Evolutionary conservation across 2,888 invertebrate genomes (phyloP).

Genomic region (Lithodes maja): DNA sequence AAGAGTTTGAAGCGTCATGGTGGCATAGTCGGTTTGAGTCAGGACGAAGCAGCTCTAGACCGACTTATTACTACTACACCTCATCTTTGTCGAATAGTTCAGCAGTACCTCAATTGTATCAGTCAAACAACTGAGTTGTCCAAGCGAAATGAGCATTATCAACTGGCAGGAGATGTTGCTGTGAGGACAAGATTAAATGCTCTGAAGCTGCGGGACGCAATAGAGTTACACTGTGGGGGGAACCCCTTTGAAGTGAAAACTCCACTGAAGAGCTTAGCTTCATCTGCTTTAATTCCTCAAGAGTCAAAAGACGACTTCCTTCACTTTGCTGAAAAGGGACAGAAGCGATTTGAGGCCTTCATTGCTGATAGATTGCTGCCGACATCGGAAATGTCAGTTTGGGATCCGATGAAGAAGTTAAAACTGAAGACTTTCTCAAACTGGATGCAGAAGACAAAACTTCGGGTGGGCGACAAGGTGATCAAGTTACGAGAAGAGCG

Average conservation of each 20-base stretch:
- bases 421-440: slow-evolving; percentile 24
- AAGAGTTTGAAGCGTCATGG: slow-evolving; percentile 17
- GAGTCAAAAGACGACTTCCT: slow-evolving; percentile 5
- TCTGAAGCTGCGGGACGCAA: slow-evolving; percentile 18
- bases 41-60: slow-evolving; percentile 43
- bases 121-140: slow-evolving; percentile 20
- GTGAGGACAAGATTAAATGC: slow-evolving; percentile 32
- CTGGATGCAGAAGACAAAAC: slow-evolving; percentile 9
- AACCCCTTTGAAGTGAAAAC: slow-evolving; percentile 33
- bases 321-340: slow-evolving; percentile 2
- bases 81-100: slow-evolving; percentile 31
- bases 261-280: slow-evolving; percentile 29
- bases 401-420: slow-evolving; percentile 32
- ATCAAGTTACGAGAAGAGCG: slow-evolving; percentile 36
- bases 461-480: slow-evolving; percentile 21
- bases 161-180: slow-evolving; percentile 15
- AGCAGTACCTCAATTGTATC: slow-evolving; percentile 26
- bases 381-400: slow-evolving; percentile 16
- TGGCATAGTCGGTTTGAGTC: slow-evolving; percentile 38
- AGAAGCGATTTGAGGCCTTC: slow-evolving; percentile 15
- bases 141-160: slow-evolving; percentile 25
- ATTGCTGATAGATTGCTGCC: slow-evolving; percentile 16
- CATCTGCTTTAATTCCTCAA: slow-evolving; percentile 21
- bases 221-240: slow-evolving; percentile 14
- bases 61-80: slow-evolving; percentile 37